Conservation (phyloP, 1,140 invertebrate genomes). For the Copidosoma floridanum region DNA sequence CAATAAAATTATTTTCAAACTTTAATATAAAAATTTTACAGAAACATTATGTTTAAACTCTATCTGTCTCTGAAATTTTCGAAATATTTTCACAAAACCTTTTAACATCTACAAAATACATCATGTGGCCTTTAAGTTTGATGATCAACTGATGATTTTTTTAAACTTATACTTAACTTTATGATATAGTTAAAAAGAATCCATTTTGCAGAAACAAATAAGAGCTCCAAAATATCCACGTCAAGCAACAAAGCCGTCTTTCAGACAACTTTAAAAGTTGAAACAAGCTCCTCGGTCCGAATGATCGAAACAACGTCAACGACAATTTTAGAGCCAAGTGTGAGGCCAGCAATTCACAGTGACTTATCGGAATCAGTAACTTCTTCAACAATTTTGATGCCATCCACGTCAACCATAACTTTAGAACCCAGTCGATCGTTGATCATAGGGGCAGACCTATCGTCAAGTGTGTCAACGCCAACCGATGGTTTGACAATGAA, state of each 20-base stretch:
- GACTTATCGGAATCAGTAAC: conserved; percentile 11
- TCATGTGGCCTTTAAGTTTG: too few relatives aligned
- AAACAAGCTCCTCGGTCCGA: conserved; percentile 50
- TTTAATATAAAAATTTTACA: too few relatives aligned
- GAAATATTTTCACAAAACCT: too few relatives aligned
- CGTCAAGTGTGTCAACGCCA: conserved; percentile 37
- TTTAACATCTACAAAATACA: too few relatives aligned
- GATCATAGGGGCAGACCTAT: conserved; percentile 25
- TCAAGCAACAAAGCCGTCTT: conserved; percentile 30
- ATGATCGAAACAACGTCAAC: conserved; percentile 46
- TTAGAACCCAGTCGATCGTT: conserved; percentile 11
- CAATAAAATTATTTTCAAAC: too few relatives aligned
- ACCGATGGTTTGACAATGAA: conserved; percentile 42
- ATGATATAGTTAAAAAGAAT: too few relatives aligned
- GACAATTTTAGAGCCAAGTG: conserved; percentile 34
- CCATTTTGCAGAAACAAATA: background rate
- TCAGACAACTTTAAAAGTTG: conserved; percentile 46
- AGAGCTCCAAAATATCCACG: conserved; percentile 1
- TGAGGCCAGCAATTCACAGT: conserved; percentile 33
- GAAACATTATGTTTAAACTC: too few relatives aligned
- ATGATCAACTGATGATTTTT: too few relatives aligned
- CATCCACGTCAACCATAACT: background rate
- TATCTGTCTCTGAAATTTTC: too few relatives aligned
- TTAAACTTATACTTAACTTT: too few relatives aligned
- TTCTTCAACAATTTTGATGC: background rate